A percentile compares a stretch with the other conserved stretches of the same genome.
Conservation (phyloP, 2,797 vertebrate genomes). For the Sebastes variabilis region DNA sequence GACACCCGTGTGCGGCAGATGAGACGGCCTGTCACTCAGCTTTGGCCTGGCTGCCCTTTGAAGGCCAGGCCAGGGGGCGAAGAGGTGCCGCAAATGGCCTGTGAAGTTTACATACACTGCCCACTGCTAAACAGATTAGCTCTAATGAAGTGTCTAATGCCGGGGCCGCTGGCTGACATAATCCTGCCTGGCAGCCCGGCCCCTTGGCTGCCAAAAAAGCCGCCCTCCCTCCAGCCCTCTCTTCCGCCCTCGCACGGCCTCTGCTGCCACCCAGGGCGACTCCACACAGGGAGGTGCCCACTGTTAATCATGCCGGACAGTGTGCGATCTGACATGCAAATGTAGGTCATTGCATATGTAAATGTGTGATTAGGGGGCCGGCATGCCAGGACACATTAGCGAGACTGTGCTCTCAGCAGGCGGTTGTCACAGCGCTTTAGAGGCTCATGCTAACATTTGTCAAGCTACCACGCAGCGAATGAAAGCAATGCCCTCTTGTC, state of each 20-base stretch:
- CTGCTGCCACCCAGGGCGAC: constrained; percentile 90
- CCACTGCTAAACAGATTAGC: constrained; percentile 99
- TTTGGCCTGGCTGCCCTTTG: constrained; percentile 89
- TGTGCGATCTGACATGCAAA: constrained; percentile 99
- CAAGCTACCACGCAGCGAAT: constrained; percentile 88
- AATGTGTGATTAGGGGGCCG: constrained; percentile 99
- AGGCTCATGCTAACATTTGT: constrained; percentile 94
- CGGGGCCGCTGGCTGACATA: constrained; percentile 93
- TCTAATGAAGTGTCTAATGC: constrained; percentile 99
- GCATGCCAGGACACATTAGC: constrained; percentile 99
- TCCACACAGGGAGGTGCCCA: constrained; percentile 90
- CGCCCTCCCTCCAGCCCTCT: constrained; percentile 88
- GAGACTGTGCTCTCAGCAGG: constrained; percentile 97
- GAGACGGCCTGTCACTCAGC: constrained; percentile 94
- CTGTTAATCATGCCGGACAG: constrained; percentile 96
- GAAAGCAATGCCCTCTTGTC: constrained; percentile 86
- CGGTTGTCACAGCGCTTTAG: constrained; percentile 95
- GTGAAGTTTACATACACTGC: constrained; percentile 99
- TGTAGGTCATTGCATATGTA: constrained; percentile 99
- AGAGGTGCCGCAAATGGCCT: constrained; percentile 96
- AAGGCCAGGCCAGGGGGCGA: constrained; percentile 91
- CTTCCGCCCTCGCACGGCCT: constrained; percentile 90
- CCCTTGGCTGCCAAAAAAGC: constrained; percentile 97
- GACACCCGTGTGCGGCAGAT: constrained; percentile 91
- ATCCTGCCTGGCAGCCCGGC: constrained; percentile 97